phyloP scores from a whole-genome alignment of 2,888 invertebrate species.

The Isoperla grammatica region DNA sequence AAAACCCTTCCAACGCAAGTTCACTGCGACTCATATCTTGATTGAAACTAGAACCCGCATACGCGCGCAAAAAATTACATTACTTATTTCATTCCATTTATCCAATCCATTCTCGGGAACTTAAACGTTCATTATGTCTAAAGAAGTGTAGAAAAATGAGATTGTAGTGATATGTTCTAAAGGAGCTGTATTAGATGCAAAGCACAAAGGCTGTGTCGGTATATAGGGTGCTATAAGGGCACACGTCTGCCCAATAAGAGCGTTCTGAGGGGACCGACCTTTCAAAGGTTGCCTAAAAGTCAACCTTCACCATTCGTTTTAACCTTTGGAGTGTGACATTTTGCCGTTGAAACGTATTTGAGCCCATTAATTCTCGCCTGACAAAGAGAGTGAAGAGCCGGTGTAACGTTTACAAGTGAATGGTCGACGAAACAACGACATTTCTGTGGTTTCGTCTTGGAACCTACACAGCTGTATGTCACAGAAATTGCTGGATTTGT shows the following conservation, averaged over 20 bases:
- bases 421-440: too few relatives aligned
- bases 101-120: conserved; percentile 12
- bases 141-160: conserved; percentile 13
- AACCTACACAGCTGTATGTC: too few relatives aligned
- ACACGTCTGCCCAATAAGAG: too few relatives aligned
- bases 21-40: too few relatives aligned
- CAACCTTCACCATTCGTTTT: neutral
- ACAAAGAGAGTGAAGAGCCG: neutral
- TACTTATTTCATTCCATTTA: conserved; percentile 8
- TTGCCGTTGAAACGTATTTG: neutral
- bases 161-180: conserved; percentile 1
- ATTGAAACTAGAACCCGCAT: too few relatives aligned
- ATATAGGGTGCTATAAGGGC: too few relatives aligned
- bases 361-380: neutral
- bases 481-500: too few relatives aligned
- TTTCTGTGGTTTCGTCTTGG: too few relatives aligned
- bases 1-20: neutral
- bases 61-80: neutral
- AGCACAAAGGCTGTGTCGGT: too few relatives aligned
- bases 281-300: conserved; percentile 11
- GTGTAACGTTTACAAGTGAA: too few relatives aligned
- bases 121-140: conserved; percentile 14
- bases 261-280: neutral
- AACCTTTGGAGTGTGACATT: neutral
- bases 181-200: too few relatives aligned